These are phyloP conservation scores for Eriocheir sinensis DNA, from an alignment of 1,140 invertebrate species.

Conservation along the genomic window DNA sequence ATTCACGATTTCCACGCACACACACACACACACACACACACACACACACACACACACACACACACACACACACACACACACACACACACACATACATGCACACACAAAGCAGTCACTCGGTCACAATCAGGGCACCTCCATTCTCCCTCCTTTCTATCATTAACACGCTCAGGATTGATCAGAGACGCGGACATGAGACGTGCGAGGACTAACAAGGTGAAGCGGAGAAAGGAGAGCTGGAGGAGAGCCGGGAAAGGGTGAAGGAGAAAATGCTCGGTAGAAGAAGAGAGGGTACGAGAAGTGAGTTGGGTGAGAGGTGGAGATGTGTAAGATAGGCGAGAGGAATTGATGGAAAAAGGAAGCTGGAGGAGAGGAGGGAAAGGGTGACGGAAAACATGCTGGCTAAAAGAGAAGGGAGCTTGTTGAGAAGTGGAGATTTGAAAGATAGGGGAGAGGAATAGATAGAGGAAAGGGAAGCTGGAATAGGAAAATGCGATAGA, in stretches of 20 bases:
- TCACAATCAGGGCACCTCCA: neutral
- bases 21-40: constrained; percentile 42
- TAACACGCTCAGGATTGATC: neutral
- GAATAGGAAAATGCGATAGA: no score
- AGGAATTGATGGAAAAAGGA: neutral
- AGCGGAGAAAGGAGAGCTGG: neutral
- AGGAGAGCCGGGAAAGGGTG: neutral
- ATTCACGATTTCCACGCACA: neutral
- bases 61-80: neutral
- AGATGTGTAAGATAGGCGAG: neutral
- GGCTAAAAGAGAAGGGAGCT: no score
- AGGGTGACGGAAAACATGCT: no score
- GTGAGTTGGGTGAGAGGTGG: neutral
- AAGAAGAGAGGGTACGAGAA: neutral
- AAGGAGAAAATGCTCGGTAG: neutral
- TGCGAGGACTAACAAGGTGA: neutral
- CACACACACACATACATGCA: neutral
- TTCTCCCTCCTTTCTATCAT: neutral
- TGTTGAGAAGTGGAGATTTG: no score
- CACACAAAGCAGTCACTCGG: neutral
- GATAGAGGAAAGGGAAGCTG: no score
- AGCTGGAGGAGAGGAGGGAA: neutral
- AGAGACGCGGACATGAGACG: neutral
- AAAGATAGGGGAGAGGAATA: no score
- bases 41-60: neutral